phyloP scores from a whole-genome alignment of 2,113 vertebrate genomes.

The Perca schrenkii region DNA sequence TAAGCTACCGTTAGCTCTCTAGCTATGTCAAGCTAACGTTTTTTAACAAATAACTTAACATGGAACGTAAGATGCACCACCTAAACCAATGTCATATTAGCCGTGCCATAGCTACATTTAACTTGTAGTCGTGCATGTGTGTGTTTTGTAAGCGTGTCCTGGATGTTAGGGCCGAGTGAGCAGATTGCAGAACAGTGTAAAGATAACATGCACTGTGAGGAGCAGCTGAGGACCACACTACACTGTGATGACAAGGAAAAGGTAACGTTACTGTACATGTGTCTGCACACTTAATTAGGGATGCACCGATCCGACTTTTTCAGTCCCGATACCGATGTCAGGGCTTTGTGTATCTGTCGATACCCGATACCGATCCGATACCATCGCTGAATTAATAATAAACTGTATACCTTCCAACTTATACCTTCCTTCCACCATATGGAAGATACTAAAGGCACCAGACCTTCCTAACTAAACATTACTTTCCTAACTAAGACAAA shows the following conservation, averaged over 20 bases:
- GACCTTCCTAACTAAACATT: too few species aligned
- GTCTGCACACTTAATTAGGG: not conserved
- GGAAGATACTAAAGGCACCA: too few species aligned
- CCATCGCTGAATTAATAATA: too few species aligned
- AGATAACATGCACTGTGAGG: conserved; percentile 52
- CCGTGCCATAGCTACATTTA: not conserved
- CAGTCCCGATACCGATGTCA: too few species aligned
- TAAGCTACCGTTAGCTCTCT: not conserved
- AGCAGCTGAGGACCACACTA: conserved; percentile 69
- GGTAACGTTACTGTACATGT: conserved; percentile 34
- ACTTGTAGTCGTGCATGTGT: not conserved
- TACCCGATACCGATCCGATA: too few species aligned
- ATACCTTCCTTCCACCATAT: too few species aligned
- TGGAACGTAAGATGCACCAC: not conserved
- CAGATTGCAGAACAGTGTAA: conserved; percentile 56
- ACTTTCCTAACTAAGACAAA: too few species aligned
- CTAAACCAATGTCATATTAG: not conserved
- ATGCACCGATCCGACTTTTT: too few species aligned
- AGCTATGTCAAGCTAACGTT: not conserved
- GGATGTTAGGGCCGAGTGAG: not conserved
- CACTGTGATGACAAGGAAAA: conserved; percentile 78
- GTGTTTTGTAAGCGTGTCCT: not conserved
- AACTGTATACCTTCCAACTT: too few species aligned
- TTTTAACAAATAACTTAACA: not conserved
- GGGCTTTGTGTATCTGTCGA: too few species aligned